Evolutionary conservation across 2,888 invertebrate genomes (phyloP), one percentile per base, ranked within the genome.

Genomic region (Blastobasis adustella): DNA sequence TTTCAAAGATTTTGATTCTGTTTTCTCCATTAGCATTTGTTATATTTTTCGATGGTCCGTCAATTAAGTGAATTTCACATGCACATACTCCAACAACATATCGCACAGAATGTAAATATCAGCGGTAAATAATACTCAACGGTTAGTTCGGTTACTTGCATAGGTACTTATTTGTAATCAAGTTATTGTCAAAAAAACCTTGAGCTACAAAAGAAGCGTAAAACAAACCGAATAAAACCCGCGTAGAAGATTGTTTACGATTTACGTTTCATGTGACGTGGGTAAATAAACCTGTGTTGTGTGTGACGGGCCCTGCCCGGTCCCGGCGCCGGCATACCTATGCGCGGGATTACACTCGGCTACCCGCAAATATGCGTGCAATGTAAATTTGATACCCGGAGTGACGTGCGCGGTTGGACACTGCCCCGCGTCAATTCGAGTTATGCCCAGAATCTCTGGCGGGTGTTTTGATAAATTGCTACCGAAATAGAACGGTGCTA

Each of bases 311-410:
- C 9, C 7, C 45, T 5, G 45, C 8, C 8, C 8, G 23, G 23
- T 6, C 8, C 36, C 36, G n/a, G 37, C 46, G 46, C 41, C 42
- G 42, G 42, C 23, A 23, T 54, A 55, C 60, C 45, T 53, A 56
- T 57, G 66, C 62, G 71, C 71, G 67, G 71, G 71, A 66, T 66
- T 59, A 61, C 66, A 67, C 61, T 59, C 61, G 64, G 65, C 65
- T 56, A 23, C 59, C 85, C 84, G 60, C 85, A 86, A 81, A 72
- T 76, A 84, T 83, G 82, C 72, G 69, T 58, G 73, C 78, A 71
- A 85, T 80, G 82, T 79, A 75, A 78, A 82, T 80, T 82, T 83
- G 82, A 82, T 82, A 72, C 79, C 77, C 64, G 58, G 67, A 76
- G 74, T 70, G 76, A 78, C 69, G 69, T 63, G 67, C 54, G 78